phyloP scores from a whole-genome alignment of 2,888 invertebrate species.

The Pollenia griseotomentosa region DNA sequence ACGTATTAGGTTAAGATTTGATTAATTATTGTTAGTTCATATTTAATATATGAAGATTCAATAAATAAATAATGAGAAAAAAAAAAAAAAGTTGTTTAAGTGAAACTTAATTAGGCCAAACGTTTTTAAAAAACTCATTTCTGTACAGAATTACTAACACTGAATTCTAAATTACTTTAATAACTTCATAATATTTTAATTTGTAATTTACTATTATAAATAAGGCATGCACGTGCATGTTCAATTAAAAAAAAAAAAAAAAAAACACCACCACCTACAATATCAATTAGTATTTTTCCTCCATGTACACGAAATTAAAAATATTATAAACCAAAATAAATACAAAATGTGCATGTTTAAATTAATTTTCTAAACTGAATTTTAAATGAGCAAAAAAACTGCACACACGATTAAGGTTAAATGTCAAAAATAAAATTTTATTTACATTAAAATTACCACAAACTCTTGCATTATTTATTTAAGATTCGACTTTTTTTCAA shows the following conservation, averaged over 20 bases:
- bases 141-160: too few species aligned
- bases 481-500: too few species aligned
- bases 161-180: too few species aligned
- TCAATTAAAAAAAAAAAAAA: not conserved
- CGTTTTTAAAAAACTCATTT: too few species aligned
- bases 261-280: slow-evolving; percentile 26
- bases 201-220: not conserved
- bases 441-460: not conserved
- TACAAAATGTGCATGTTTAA: slow-evolving; percentile 17
- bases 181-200: not conserved
- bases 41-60: too few species aligned
- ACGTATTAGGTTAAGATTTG: too few species aligned
- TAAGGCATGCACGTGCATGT: not conserved
- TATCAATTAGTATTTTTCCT: slow-evolving; percentile 23
- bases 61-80: too few species aligned
- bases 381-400: not conserved
- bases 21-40: too few species aligned
- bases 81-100: too few species aligned
- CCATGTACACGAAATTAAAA: not conserved
- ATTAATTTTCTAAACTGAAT: slow-evolving; percentile 26
- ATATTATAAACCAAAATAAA: not conserved
- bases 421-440: not conserved
- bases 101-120: too few species aligned
- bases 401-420: not conserved
- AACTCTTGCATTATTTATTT: not conserved